Conservation (phyloP, 2,888 invertebrate genomes). For the Trisateles emortualis region DNA sequence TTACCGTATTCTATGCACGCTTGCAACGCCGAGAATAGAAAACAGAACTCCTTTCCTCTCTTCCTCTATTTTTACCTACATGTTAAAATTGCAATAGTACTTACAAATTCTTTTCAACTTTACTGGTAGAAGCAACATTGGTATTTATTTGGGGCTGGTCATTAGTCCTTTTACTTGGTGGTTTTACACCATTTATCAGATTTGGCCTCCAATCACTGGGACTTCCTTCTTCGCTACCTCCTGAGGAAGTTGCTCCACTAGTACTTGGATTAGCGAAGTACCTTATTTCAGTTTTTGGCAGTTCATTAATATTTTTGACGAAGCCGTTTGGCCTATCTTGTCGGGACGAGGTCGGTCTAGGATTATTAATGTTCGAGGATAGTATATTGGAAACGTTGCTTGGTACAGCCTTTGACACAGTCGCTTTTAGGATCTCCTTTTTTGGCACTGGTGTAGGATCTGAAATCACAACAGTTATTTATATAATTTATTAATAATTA, state of each 20-base stretch:
- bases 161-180: conserved; percentile 69
- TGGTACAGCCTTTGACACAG: conserved; percentile 15
- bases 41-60: too few species aligned
- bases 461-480: conserved; percentile 33
- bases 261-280: conserved; percentile 19
- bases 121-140: conserved; percentile 56
- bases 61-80: too few species aligned
- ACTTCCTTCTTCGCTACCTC: conserved; percentile 6
- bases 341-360: conserved; percentile 6
- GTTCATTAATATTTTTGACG: conserved; percentile 33
- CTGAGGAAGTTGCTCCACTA: conserved; percentile 19
- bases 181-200: conserved; percentile 42
- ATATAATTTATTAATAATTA: not conserved
- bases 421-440: conserved; percentile 42
- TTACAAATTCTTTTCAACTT: conserved; percentile 67
- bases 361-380: conserved; percentile 31
- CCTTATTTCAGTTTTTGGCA: conserved; percentile 21
- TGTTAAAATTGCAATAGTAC: too few species aligned
- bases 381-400: conserved; percentile 25
- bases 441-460: conserved; percentile 57
- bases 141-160: conserved; percentile 79
- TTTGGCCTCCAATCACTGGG: conserved; percentile 25
- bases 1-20: too few species aligned
- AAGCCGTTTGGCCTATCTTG: conserved; percentile 26
- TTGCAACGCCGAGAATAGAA: too few species aligned